Evolutionary conservation across 2,113 vertebrate species (phyloP), one percentile per base, ranked within the genome.

Genomic region (Malurus cyaneus): DNA sequence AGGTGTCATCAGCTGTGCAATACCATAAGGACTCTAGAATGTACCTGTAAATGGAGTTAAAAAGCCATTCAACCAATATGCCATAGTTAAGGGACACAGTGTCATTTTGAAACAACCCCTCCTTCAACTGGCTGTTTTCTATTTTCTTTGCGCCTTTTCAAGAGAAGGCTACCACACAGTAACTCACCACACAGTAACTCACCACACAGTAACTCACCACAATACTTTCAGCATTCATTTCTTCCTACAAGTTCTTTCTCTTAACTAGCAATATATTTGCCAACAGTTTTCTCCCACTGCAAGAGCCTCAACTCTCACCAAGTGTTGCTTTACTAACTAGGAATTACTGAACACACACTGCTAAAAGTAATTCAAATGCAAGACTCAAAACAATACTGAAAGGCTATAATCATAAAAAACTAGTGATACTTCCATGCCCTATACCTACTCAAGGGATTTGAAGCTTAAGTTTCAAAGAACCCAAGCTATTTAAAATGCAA

Each of bases 1-100:
- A 53, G 66, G 23, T 50, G 29, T 25, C 24, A 53, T 26, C 41
- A 72, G 15, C 29, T 47, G 44, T 42, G 29, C 47, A 82, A 18
- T 24, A 73, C 14, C 17, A 0, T 32, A 54, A 71, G 10, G n/a
- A 46, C 28, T 53, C 11, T 2, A 71, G 39, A 1, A 62, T 0
- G 12, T 21, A 28, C 14, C 46, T 10, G 19, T 24, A 74, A 36
- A 34, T 2, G 29, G n/a, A 61, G 36, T 59, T 34, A 50, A 59
- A 57, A 36, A n/a, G 7, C 21, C 21, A 16, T 18, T 49, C 28
- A 57, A 67, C 18, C 66, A 79, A 50, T 14, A 83, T 5, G 5
- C 23, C 62, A n/a, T 5, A 59, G 25, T 15, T 77, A 24, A 50
- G 18, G 13, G 12, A 69, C 42, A 76, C 5, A 18, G 26, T 2